These are phyloP conservation scores for Centropus bengalensis DNA, from an alignment of 2,113 vertebrate species.

Conservation along the genomic window DNA sequence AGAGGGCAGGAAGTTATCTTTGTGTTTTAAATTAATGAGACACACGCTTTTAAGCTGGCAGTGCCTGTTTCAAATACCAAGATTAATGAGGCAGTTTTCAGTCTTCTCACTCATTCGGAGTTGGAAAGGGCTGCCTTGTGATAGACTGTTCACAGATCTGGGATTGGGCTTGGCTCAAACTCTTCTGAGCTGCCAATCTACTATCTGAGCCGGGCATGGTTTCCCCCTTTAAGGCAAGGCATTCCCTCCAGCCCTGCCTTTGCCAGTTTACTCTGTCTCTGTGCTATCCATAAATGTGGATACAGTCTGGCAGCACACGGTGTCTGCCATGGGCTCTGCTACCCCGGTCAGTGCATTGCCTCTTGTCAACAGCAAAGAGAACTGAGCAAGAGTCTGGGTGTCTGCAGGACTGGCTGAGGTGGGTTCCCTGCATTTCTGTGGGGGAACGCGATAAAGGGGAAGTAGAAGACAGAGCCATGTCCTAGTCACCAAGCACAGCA, in stretches of 20 bases:
- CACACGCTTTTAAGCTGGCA: background rate
- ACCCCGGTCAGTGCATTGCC: too few relatives aligned
- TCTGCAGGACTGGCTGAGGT: background rate
- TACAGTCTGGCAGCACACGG: background rate
- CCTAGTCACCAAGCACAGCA: background rate
- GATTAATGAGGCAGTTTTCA: background rate
- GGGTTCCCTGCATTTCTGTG: background rate
- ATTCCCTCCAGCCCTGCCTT: background rate
- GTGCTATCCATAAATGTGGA: background rate
- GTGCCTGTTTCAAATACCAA: background rate
- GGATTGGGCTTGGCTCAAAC: background rate
- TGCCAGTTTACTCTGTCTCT: background rate
- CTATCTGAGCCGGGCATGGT: background rate
- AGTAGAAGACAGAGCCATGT: background rate
- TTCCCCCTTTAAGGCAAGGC: background rate
- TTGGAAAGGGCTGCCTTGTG: background rate
- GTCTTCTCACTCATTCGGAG: background rate
- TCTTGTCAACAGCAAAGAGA: background rate
- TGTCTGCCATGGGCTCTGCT: background rate
- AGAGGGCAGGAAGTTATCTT: background rate
- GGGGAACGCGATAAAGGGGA: too few relatives aligned
- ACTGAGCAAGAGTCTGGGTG: fast-evolving
- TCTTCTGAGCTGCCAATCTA: background rate
- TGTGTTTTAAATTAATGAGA: background rate
- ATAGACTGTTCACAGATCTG: background rate